Evolutionary conservation across 2,888 invertebrate species (phyloP), one percentile per base, ranked within the genome.

Genomic region (Gortyna flavago): DNA sequence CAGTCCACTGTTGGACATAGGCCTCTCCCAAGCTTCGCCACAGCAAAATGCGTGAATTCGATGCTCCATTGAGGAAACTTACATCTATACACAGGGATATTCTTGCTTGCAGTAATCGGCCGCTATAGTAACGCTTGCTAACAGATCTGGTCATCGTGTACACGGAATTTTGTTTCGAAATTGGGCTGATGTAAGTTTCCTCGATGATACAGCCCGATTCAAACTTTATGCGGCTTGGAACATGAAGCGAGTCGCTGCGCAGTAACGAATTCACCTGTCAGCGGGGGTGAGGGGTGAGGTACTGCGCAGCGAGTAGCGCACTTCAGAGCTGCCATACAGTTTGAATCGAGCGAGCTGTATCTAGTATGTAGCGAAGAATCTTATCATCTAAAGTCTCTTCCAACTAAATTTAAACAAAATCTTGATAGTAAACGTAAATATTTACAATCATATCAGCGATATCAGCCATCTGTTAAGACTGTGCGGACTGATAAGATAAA

Each of bases 391-490:
- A 59, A 66, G 72, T 16, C n/a, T 54, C 35, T 62, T 48, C n/a
- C 41, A 77, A 72, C 72, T 48, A 72, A 75, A 77, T 71, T 67
- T n/a, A 61, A 69, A 77, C 32, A 32, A 71, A 70, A 82, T 80
- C 84, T 79, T 64, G 84, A 81, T 85, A 81, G n/a, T 0, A 44
- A 71, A 75, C 13, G 66, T 84, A 81, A 85, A 84, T 85, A 84
- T 82, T 77, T 78, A 72, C 51, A 8, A 3, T 38, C 29, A 48
- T 85, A 82, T 87, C 76, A 57, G 54, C 4, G n/a, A 18, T 48
- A 73, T 64, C 85, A 77, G 48, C 66, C 72, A 86, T 87, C 87
- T 77, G 73, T 80, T 75, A 64, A 74, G 68, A 54, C 72, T 69
- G 66, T 70, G n/a, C 65, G 41, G 29, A 64, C 18, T 76, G 84